Percentiles rank a stretch among this genome's conserved stretches.
Evolutionary conservation across 2,797 vertebrate genomes (phyloP).

Genomic region (Enteromius paludinosus): DNA sequence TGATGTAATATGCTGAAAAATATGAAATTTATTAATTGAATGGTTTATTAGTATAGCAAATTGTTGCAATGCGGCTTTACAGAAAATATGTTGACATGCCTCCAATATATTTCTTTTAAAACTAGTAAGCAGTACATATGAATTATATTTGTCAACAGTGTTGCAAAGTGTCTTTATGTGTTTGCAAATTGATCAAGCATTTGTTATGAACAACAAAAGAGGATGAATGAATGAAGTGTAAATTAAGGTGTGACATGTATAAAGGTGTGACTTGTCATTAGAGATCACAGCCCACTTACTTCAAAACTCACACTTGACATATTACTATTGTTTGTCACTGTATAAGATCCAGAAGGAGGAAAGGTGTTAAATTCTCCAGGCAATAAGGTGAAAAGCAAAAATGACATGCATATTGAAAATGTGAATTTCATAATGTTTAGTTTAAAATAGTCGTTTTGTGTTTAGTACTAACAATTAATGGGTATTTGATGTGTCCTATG

Average conservation of each 20-base stretch:
- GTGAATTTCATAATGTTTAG: not conserved
- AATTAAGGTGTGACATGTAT: slow-evolving; percentile 53
- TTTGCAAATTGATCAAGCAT: slow-evolving; percentile 16
- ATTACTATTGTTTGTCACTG: not conserved
- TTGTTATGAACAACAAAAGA: slow-evolving; percentile 32
- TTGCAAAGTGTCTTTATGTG: slow-evolving; percentile 27
- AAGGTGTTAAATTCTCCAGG: not conserved
- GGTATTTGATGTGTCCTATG: too few species aligned
- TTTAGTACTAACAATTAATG: not conserved
- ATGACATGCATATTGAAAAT: not conserved
- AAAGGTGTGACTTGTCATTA: slow-evolving; percentile 49
- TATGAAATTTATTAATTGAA: too few species aligned
- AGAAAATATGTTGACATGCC: not conserved
- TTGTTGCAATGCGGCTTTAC: too few species aligned
- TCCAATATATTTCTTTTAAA: not conserved
- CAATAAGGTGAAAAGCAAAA: not conserved
- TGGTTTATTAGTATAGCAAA: too few species aligned
- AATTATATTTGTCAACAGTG: slow-evolving; percentile 3
- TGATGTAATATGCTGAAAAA: not conserved
- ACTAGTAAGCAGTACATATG: not conserved
- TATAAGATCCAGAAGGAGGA: not conserved
- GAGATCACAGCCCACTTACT: slow-evolving; percentile 37
- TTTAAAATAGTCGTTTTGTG: not conserved
- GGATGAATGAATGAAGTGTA: slow-evolving; percentile 42
- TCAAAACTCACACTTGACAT: not conserved